phyloP scores from a whole-genome alignment of 2,888 invertebrate genomes.

The Gymnocheta viridis region DNA sequence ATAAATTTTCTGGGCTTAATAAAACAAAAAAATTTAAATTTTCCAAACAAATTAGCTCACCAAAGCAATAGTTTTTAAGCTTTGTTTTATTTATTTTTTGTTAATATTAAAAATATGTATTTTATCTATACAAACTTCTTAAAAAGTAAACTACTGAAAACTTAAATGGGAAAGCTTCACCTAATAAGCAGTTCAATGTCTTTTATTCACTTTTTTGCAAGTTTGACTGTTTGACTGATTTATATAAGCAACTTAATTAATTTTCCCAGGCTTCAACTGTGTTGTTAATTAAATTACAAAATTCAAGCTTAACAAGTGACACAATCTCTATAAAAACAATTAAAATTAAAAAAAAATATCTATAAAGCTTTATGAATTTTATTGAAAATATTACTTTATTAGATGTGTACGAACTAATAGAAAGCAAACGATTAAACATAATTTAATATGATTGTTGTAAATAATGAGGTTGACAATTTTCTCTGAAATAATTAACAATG shows the following conservation, averaged over 20 bases:
- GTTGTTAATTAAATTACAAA: neutral
- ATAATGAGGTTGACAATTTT: slow-evolving; percentile 22
- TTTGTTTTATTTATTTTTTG: too few species aligned
- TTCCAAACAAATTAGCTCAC: too few species aligned
- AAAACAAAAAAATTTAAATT: too few species aligned
- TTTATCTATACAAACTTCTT: too few species aligned
- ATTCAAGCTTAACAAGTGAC: neutral
- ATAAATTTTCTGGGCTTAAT: too few species aligned
- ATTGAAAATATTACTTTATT: slow-evolving; percentile 25
- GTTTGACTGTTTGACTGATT: neutral
- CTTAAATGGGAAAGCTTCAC: too few species aligned
- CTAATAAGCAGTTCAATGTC: too few species aligned
- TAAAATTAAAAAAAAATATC: slow-evolving; percentile 40
- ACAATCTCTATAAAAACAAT: slow-evolving; percentile 68
- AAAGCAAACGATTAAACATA: slow-evolving; percentile 79
- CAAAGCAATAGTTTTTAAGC: too few species aligned
- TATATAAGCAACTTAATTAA: neutral
- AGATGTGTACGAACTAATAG: slow-evolving; percentile 75
- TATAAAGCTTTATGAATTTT: neutral
- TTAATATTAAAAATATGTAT: too few species aligned
- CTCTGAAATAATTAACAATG: slow-evolving; percentile 72
- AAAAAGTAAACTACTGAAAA: too few species aligned
- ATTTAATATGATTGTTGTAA: slow-evolving; percentile 69
- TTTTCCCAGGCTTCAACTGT: neutral
- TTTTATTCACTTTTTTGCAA: neutral